Conservation (phyloP, 2,113 vertebrate genomes). For the Albula goreensis region DNA sequence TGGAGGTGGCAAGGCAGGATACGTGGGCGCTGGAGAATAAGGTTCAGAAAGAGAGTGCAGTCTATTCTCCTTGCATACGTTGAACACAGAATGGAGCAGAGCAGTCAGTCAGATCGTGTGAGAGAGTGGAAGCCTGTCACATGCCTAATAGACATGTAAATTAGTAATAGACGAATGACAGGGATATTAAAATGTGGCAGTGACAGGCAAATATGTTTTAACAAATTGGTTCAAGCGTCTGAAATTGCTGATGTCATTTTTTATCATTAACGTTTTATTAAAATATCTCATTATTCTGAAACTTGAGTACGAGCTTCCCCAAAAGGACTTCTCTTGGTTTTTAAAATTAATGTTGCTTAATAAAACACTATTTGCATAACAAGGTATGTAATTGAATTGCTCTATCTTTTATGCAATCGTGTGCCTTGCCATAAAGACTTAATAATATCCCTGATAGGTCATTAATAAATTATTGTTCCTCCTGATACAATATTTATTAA, state of each 20-base stretch:
- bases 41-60: neutral
- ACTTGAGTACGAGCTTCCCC: neutral
- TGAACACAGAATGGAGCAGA: constrained; percentile 21
- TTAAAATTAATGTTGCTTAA: constrained; percentile 31
- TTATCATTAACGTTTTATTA: constrained; percentile 33
- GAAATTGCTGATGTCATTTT: constrained; percentile 27
- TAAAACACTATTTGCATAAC: constrained; percentile 37
- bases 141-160: constrained; percentile 41
- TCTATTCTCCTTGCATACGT: neutral
- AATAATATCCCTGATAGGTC: constrained; percentile 29
- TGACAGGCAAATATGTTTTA: constrained; percentile 33
- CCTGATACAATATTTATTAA: constrained; percentile 38
- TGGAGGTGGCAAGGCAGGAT: constrained; percentile 1
- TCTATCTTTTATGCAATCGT: constrained; percentile 30
- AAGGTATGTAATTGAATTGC: constrained; percentile 30
- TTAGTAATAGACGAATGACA: constrained; percentile 36
- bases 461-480: constrained; percentile 33
- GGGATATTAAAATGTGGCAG: constrained; percentile 33
- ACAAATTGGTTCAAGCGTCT: constrained; percentile 26
- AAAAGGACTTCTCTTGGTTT: constrained; percentile 8
- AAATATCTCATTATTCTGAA: constrained; percentile 30
- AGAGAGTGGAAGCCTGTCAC: constrained; percentile 26
- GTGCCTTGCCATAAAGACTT: constrained; percentile 18
- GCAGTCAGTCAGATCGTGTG: constrained; percentile 22
- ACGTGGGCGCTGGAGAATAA: constrained; percentile 1